Percentiles rank a stretch among this genome's conserved stretches.
Evolutionary conservation across 2,888 invertebrate genomes (phyloP).

Genomic region (Pterostichus niger): DNA sequence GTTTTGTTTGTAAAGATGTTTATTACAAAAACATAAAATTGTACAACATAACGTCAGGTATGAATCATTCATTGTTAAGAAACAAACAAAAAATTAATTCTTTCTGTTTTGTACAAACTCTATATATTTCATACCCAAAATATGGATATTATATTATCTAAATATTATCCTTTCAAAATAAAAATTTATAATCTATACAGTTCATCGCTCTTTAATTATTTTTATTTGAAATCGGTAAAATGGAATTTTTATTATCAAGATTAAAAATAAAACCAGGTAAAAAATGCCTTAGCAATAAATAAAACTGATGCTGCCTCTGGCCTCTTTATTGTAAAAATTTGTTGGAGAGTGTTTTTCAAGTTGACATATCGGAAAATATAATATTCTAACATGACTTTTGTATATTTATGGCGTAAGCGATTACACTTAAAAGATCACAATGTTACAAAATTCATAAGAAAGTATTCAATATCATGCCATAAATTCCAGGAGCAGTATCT

Average conservation of each 20-base stretch:
- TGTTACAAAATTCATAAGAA: conserved; percentile 2
- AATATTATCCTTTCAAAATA: neutral
- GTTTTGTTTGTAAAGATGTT: no score
- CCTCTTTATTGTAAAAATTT: neutral
- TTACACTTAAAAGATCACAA: conserved; percentile 26
- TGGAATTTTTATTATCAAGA: no score
- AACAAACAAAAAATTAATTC: no score
- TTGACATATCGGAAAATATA: conserved; percentile 23
- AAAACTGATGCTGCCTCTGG: neutral
- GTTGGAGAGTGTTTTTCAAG: conserved; percentile 1
- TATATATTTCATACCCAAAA: no score
- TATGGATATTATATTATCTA: no score
- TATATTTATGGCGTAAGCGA: conserved; percentile 18
- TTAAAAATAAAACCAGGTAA: neutral
- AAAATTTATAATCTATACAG: neutral
- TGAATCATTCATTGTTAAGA: no score
- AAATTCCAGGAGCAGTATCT: neutral
- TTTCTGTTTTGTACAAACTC: no score
- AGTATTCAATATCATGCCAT: conserved; percentile 23
- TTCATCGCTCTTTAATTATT: no score
- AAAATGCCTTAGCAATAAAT: neutral
- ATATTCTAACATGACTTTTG: conserved; percentile 10
- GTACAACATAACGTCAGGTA: no score
- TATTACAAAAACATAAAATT: no score
- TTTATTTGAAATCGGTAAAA: no score